These are phyloP conservation scores for Chymomyza caudatula DNA, from an alignment of 2,888 invertebrate species.

Conservation along the genomic window DNA sequence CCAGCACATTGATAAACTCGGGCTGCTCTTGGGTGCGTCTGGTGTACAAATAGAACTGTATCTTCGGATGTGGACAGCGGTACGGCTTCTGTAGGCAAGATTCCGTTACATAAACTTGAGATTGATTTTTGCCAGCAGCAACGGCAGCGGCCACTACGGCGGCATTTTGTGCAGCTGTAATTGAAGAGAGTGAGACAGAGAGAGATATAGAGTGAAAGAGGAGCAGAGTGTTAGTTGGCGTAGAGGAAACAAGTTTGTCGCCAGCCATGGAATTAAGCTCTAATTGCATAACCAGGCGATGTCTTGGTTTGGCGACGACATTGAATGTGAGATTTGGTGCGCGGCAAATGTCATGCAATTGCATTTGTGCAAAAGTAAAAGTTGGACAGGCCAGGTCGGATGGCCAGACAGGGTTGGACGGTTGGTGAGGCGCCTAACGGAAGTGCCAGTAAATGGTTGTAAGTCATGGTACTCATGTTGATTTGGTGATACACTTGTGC, in stretches of 20 bases:
- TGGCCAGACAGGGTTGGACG: neutral
- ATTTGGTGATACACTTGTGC: neutral
- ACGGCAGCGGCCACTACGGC: slow-evolving; percentile 58
- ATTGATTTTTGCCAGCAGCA: slow-evolving; percentile 76
- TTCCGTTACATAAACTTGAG: slow-evolving; percentile 86
- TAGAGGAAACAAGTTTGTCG: slow-evolving; percentile 47
- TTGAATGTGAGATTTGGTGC: slow-evolving; percentile 57
- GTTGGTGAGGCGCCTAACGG: slow-evolving; percentile 36
- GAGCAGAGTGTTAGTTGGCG: slow-evolving; percentile 11
- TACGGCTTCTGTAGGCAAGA: slow-evolving; percentile 90
- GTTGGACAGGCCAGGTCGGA: slow-evolving; percentile 25
- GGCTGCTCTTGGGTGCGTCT: slow-evolving; percentile 87
- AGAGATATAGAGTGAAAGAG: too few species aligned
- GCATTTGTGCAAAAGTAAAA: slow-evolving; percentile 60
- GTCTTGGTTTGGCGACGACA: slow-evolving; percentile 42
- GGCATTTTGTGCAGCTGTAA: slow-evolving; percentile 65
- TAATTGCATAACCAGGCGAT: slow-evolving; percentile 46
- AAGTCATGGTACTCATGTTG: neutral
- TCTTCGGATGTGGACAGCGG: slow-evolving; percentile 89
- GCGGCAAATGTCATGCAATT: slow-evolving; percentile 61
- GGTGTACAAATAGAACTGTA: slow-evolving; percentile 90
- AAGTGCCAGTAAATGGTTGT: slow-evolving; percentile 28
- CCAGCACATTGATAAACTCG: slow-evolving; percentile 84
- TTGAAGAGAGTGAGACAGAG: neutral
- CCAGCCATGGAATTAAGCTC: slow-evolving; percentile 21